Conservation (phyloP, 2,888 invertebrate genomes). For the Erebia aethiops region DNA sequence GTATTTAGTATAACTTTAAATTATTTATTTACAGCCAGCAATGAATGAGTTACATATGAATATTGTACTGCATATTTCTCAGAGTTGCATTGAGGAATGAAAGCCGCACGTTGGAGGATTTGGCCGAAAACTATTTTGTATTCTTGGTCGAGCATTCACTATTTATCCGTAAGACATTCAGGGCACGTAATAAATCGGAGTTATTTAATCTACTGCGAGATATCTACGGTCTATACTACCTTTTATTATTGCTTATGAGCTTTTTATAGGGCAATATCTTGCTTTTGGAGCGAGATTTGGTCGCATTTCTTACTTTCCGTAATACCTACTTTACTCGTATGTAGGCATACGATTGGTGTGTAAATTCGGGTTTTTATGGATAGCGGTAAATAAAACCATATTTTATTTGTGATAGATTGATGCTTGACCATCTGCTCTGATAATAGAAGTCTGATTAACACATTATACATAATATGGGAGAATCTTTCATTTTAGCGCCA, state of each 20-base stretch:
- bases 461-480: no score
- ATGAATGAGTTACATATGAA: constrained; percentile 13
- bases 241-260: constrained; percentile 42
- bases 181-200: constrained; percentile 71
- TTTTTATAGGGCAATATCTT: constrained; percentile 34
- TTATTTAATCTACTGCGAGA: constrained; percentile 71
- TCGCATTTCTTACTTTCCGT: constrained; percentile 24
- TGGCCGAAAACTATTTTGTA: constrained; percentile 53
- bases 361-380: no score
- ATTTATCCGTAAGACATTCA: constrained; percentile 65
- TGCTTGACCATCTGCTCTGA: no score
- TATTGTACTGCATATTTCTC: constrained; percentile 7
- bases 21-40: constrained; percentile 1
- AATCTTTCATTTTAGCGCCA: no score
- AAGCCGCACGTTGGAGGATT: constrained; percentile 40
- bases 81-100: constrained; percentile 34
- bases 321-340: constrained; percentile 12
- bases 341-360: no score
- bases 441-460: no score
- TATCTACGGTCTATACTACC: constrained; percentile 46
- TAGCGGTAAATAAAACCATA: no score
- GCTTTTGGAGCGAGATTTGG: constrained; percentile 29
- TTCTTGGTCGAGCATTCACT: constrained; percentile 54
- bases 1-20: not conserved
- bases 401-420: no score